These are phyloP conservation scores for Stenolophus ochropezus DNA, from an alignment of 2,888 invertebrate genomes.

Conservation along the genomic window DNA sequence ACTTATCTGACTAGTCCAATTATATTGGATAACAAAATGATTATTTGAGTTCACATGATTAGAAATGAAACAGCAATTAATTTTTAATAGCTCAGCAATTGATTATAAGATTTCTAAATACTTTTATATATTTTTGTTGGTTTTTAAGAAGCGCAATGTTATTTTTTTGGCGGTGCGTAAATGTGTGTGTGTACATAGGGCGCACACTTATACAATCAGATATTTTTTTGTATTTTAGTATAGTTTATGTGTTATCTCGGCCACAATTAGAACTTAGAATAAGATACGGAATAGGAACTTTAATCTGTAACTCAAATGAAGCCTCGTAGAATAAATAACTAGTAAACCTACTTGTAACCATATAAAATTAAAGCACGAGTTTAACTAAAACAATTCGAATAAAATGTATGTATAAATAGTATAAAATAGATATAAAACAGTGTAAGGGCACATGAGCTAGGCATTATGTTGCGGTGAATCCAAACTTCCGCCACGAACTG, in stretches of 20 bases:
- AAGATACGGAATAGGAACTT: constrained; percentile 37
- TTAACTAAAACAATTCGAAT: constrained; percentile 56
- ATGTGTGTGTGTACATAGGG: too few species aligned
- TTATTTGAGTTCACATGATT: too few species aligned
- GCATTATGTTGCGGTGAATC: constrained; percentile 25
- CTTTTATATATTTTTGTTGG: too few species aligned
- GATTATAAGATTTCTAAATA: too few species aligned
- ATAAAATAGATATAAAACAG: constrained; percentile 58
- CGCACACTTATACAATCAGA: constrained; percentile 28
- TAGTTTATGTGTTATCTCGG: background rate
- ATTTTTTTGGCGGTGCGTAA: too few species aligned
- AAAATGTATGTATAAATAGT: constrained; percentile 57
- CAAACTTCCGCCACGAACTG: background rate
- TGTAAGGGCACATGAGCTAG: constrained; percentile 56
- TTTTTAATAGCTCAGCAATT: too few species aligned
- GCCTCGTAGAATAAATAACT: constrained; percentile 44
- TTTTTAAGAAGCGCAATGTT: background rate
- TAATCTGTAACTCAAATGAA: constrained; percentile 34
- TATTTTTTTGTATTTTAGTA: constrained; percentile 8
- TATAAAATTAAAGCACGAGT: constrained; percentile 53
- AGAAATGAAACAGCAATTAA: too few species aligned
- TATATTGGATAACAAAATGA: too few species aligned
- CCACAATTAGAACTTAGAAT: background rate
- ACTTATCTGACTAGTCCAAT: too few species aligned
- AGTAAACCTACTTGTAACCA: constrained; percentile 10